These are phyloP conservation scores for Archilochus colubris DNA, from an alignment of 2,113 vertebrate species.

Conservation along the genomic window DNA sequence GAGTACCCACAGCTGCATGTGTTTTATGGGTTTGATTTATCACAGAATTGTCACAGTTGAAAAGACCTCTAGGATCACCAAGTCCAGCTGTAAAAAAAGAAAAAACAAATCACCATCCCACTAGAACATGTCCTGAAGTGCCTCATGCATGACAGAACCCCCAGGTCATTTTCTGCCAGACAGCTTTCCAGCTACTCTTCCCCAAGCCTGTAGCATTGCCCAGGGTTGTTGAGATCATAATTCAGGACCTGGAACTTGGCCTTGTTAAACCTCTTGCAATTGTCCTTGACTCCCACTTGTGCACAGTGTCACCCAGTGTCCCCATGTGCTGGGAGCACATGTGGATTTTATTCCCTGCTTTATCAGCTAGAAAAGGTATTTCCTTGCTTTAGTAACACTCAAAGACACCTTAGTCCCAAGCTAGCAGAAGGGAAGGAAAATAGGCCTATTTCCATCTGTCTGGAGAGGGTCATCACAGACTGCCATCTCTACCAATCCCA, in stretches of 20 bases:
- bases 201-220: no score
- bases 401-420: not conserved
- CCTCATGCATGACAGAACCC: no score
- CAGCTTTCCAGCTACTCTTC: no score
- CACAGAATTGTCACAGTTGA: not conserved
- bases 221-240: no score
- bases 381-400: not conserved
- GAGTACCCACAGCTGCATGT: not conserved
- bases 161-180: no score
- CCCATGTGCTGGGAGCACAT: not conserved
- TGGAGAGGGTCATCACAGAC: not conserved
- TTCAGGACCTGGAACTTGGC: no score
- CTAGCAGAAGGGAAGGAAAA: not conserved
- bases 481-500: not conserved
- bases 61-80: no score
- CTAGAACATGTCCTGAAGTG: no score
- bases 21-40: conserved; percentile 35
- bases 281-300: not conserved
- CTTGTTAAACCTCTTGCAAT: no score
- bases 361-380: not conserved
- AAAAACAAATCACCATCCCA: no score
- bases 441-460: not conserved
- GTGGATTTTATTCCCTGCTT: not conserved
- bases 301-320: not conserved
- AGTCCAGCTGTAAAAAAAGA: no score